phyloP scores from a whole-genome alignment of 2,888 invertebrate species.

The Scelioninae gen. 1 region DNA sequence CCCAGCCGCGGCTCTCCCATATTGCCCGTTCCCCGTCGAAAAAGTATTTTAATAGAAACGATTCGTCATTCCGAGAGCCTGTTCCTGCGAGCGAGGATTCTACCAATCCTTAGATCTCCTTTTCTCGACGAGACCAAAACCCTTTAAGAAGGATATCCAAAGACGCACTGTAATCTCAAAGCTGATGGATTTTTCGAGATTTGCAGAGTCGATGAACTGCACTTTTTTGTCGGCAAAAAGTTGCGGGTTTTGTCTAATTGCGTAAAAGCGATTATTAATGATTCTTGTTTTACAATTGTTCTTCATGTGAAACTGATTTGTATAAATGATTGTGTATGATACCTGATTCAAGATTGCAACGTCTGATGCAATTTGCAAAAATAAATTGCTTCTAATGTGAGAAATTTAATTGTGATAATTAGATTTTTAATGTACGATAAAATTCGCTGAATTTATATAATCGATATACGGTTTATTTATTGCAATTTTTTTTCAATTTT shows the following conservation, averaged over 20 bases:
- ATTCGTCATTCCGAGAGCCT: slow-evolving; percentile 80
- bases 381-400: too few species aligned
- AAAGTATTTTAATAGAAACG: slow-evolving; percentile 84
- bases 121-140: slow-evolving; percentile 63
- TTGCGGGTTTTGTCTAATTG: slow-evolving; percentile 21
- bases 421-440: too few species aligned
- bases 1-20: slow-evolving; percentile 78
- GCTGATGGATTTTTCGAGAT: slow-evolving; percentile 65
- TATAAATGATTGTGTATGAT: too few species aligned
- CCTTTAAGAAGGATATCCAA: slow-evolving; percentile 63
- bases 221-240: slow-evolving; percentile 39
- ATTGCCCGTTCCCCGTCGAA: slow-evolving; percentile 83
- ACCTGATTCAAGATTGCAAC: too few species aligned
- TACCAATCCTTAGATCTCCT: slow-evolving; percentile 70
- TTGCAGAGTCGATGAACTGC: slow-evolving; percentile 56
- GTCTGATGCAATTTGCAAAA: too few species aligned
- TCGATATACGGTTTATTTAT: too few species aligned
- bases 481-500: too few species aligned
- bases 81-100: slow-evolving; percentile 70
- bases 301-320: too few species aligned
- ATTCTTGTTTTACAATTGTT: too few species aligned
- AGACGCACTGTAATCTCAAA: slow-evolving; percentile 54
- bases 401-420: too few species aligned
- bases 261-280: background rate
- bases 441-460: too few species aligned